Evolutionary conservation across 2,797 vertebrate genomes (phyloP), one percentile per base, ranked within the genome.

Genomic region (Pseudochromis fuscus): DNA sequence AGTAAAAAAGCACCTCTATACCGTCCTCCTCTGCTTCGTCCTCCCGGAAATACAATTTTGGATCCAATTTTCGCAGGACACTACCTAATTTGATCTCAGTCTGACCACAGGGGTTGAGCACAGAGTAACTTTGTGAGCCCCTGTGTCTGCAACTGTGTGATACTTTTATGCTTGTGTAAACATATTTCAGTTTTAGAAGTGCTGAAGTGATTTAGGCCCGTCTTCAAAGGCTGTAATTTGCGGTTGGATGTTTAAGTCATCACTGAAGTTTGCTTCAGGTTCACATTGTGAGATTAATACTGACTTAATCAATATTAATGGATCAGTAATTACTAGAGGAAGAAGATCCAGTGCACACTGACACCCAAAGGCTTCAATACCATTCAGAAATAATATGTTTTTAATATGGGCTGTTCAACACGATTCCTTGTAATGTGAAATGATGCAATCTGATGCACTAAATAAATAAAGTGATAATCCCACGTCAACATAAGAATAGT

Each of bases 21-120:
- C 67, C 31, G 27, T 38, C 38, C 25, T 37, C 12, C 35, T 53
- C 13, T 2, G 11, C 52, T 37, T 56, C 3, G 0, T 27, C 15
- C 12, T 58, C 44, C 4, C 24, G 12, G 3, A 61, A 68, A 81
- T 4, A 30, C 49, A 30, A 55, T 46, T 69, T 55, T 57, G 31
- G 15, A 63, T 53, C n/a, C 3, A n/a, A 27, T 40, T 33, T 73
- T 76, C 66, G 30, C 50, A 28, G 35, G 19, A 28, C 7, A 12
- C 23, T 3, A 0, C 33, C 24, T 44, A 42, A 68, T 67, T 37
- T 53, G 37, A 71, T 81, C n/a, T 9, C n/a, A 65, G 56, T 60
- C n/a, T 23, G 25, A 68, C 42, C 30, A 45, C 3, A 9, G n/a
- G 28, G 46, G 2, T 5, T 27, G 15, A 70, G 38, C 9, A 45